Evolutionary conservation across 2,113 vertebrate genomes (phyloP).

Genomic region (Pelvicachromis taeniatus): DNA sequence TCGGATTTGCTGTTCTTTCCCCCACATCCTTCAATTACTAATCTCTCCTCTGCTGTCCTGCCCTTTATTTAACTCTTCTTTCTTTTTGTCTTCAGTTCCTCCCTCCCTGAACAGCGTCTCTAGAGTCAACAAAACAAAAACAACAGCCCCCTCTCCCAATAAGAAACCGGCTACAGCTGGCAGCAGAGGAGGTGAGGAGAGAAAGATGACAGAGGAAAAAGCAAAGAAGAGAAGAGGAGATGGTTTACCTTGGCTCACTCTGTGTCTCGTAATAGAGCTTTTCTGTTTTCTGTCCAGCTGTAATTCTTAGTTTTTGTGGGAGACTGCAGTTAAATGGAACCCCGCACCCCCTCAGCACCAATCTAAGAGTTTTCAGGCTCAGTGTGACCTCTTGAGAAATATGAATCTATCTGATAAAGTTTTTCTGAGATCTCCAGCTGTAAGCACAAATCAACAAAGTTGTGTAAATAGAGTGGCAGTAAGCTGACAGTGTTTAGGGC

Average conservation of each 20-base stretch:
- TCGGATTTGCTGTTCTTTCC: slow-evolving; percentile 8
- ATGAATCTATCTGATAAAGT: background rate
- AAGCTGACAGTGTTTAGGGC: background rate
- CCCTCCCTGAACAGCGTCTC: background rate
- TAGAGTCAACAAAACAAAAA: background rate
- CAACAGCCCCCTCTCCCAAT: background rate
- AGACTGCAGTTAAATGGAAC: background rate
- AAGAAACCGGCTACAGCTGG: background rate
- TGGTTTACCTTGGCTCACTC: slow-evolving; percentile 21
- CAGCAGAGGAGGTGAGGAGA: background rate
- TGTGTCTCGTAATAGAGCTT: background rate
- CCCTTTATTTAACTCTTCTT: background rate
- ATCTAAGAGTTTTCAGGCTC: background rate
- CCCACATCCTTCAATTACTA: background rate
- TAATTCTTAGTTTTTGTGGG: background rate
- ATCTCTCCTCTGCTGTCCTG: background rate
- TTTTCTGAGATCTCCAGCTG: background rate
- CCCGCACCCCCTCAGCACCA: background rate
- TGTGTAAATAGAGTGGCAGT: background rate
- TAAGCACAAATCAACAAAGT: background rate
- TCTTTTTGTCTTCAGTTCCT: background rate
- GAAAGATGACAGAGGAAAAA: background rate
- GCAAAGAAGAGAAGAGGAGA: background rate
- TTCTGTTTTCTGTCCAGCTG: background rate
- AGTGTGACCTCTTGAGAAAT: background rate